Base-by-base conservation (phyloP, 2,113 vertebrate genomes). In the Hippocampus guttulatus region DNA sequence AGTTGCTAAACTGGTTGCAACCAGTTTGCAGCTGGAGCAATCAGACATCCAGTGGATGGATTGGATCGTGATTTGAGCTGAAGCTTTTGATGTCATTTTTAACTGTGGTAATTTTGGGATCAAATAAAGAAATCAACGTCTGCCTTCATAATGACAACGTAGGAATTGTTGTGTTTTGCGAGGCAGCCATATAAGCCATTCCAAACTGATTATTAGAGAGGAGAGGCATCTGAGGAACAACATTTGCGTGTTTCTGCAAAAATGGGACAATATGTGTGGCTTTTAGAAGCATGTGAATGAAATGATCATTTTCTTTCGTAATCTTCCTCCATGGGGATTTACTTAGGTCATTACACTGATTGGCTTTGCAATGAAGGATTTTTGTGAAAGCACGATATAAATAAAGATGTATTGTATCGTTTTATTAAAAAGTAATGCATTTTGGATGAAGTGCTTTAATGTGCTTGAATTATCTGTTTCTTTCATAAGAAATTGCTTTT, bases 201-300 rank as follows among this genome's bases (percentile, higher is more conserved):
- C 62, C 73, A 81, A 83, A 74, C 75, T 64, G 81, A 90, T 90
- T 82, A 85, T 71, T 33, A 86, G 68, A 62, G 74, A 61, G 58
- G 73, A 80, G 65, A 78, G 57, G 81, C 78, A 87, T 80, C 83
- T 74, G 58, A 54, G 67, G 69, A 87, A 81, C 77, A 81, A 74
- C 67, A 76, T 40, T 74, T 78, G 67, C 71, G 63, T 75, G 63
- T 74, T 68, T 74, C 75, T 74, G 68, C 75, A 64, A 78, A 62
- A 75, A 69, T 58, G 64, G 54, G 64, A 79, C 67, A 74, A 73
- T 76, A n/a, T 21, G 55, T 12, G 6, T 5, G 2, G 6, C 27
- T 30, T 61, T 33, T 18, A 33, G 20, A 33, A 25, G 11, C 55
- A 7, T 58, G 10, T 58, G 55, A 58, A 3, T 27, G 12, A 23